A percentile compares a stretch with the other conserved stretches of the same genome.
These are phyloP conservation scores for Labeo calbasu DNA, from an alignment of 2,797 vertebrate species.

Conservation along the genomic window DNA sequence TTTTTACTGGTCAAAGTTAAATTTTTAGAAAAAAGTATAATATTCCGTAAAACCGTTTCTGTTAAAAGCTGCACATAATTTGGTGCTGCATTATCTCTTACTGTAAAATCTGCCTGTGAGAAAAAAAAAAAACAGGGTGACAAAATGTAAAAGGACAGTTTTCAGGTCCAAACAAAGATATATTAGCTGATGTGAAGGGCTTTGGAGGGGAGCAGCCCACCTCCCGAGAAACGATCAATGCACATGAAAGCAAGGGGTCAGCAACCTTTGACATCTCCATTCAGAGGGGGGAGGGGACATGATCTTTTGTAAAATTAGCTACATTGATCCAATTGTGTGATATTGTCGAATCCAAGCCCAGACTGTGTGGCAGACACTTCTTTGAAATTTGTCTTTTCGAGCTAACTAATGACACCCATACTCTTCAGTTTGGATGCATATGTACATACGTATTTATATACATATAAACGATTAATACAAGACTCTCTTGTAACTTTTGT, in stretches of 20 bases:
- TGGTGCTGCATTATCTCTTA: not conserved
- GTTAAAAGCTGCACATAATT: not conserved
- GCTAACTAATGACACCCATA: slow-evolving; percentile 5
- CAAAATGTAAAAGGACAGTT: slow-evolving; percentile 30
- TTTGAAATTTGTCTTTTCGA: slow-evolving; percentile 29
- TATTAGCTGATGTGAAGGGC: slow-evolving; percentile 74
- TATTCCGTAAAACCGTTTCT: not conserved
- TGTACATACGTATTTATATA: not conserved
- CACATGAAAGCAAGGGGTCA: slow-evolving; percentile 82
- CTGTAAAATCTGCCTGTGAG: slow-evolving; percentile 6
- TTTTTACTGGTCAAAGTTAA: not conserved
- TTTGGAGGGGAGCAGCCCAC: slow-evolving; percentile 65
- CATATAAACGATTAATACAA: not conserved
- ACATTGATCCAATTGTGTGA: slow-evolving; percentile 77
- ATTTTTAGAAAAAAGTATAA: not conserved
- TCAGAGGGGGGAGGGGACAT: slow-evolving; percentile 70
- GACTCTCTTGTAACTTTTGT: not conserved
- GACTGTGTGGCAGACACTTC: slow-evolving; percentile 47
- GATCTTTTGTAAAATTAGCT: slow-evolving; percentile 76
- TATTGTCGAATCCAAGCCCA: slow-evolving; percentile 64
- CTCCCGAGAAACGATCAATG: slow-evolving; percentile 78
- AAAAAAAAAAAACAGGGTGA: not conserved
- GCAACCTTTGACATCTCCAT: slow-evolving; percentile 81
- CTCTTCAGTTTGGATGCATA: not conserved
- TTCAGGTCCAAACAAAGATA: slow-evolving; percentile 72